Conservation (phyloP, 2,113 vertebrate species). For the Sander vitreus region DNA sequence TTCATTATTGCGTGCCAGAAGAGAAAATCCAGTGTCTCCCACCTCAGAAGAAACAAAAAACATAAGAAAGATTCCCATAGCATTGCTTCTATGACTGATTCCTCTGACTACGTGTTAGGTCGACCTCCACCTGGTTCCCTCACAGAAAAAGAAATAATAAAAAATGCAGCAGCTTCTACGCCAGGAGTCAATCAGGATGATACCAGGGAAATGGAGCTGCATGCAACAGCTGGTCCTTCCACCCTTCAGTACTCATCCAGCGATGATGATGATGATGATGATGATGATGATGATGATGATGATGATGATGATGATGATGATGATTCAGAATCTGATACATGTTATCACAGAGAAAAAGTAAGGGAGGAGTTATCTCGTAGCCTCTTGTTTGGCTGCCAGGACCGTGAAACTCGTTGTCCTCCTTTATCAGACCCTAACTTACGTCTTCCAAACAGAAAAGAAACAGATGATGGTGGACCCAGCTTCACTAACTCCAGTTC, state of each 20-base stretch:
- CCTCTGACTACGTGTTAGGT: too few relatives aligned
- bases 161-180: not conserved
- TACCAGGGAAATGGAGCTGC: not conserved
- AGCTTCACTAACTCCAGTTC: not conserved
- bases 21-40: too few relatives aligned
- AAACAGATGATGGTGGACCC: not conserved
- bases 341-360: not conserved
- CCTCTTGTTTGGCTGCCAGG: not conserved
- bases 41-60: too few relatives aligned
- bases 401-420: not conserved
- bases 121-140: not conserved
- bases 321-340: not conserved
- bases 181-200: not conserved
- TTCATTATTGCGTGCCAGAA: too few relatives aligned
- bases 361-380: not conserved
- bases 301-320: too few relatives aligned
- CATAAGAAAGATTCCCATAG: too few relatives aligned
- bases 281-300: too few relatives aligned
- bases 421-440: not conserved
- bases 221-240: not conserved
- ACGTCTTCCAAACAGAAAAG: too few relatives aligned
- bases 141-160: not conserved
- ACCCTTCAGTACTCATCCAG: not conserved
- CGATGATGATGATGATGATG: not conserved
- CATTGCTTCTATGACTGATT: not conserved